Conservation (phyloP, 1,140 invertebrate genomes). For the Pseudobourletiella spinata region DNA sequence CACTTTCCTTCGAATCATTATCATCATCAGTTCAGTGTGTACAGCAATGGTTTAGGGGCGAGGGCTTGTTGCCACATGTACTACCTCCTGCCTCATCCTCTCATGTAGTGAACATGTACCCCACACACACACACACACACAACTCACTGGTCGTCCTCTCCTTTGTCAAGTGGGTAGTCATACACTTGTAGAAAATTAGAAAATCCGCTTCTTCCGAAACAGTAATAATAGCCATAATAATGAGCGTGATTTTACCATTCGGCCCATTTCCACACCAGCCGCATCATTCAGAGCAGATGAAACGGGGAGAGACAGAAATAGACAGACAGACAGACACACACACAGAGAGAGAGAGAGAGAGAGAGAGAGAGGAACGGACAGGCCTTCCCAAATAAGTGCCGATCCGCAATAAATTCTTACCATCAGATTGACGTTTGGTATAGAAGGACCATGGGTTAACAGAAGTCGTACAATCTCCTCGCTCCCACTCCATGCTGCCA, state of each 20-base stretch:
- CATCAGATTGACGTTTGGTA: conserved; percentile 71
- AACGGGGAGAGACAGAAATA: too few relatives aligned
- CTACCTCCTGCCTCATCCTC: neutral
- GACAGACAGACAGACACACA: neutral
- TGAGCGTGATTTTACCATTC: too few relatives aligned
- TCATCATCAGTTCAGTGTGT: neutral
- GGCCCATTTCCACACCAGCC: too few relatives aligned
- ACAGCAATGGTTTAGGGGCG: neutral
- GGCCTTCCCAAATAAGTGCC: neutral
- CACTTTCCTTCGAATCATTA: neutral
- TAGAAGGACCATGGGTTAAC: conserved; percentile 61
- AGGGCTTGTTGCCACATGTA: neutral
- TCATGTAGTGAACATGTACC: neutral
- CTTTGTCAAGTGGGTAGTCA: too few relatives aligned
- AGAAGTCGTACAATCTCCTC: conserved; percentile 70
- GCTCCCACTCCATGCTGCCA: conserved; percentile 79
- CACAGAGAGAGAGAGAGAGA: neutral
- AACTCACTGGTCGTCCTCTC: too few relatives aligned
- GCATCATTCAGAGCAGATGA: too few relatives aligned
- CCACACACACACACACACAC: neutral
- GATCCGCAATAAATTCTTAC: conserved; percentile 44
- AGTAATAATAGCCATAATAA: too few relatives aligned
- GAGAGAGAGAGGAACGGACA: neutral
- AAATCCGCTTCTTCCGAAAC: too few relatives aligned
- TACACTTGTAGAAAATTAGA: too few relatives aligned